Conservation (phyloP, 2,888 invertebrate genomes). For the Branchellion lobata region DNA sequence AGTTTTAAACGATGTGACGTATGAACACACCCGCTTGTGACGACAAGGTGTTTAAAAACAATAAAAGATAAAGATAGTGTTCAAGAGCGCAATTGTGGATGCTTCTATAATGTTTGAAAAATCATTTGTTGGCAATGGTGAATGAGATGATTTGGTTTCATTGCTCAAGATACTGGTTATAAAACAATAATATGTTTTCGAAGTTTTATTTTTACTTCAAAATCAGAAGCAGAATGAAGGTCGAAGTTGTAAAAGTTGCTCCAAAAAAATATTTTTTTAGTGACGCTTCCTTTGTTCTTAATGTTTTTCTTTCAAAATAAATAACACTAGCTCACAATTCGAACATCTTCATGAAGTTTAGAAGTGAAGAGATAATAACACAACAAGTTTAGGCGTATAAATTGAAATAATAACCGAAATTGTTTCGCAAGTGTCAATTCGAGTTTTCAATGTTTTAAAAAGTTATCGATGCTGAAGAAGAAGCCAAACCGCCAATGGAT, state of each 20-base stretch:
- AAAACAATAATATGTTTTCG: background rate
- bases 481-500: background rate
- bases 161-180: background rate
- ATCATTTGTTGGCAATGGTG: background rate
- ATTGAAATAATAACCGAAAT: too few relatives aligned
- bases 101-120: too few relatives aligned
- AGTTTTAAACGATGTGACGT: too few relatives aligned
- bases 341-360: background rate
- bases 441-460: background rate
- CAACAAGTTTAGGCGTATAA: too few relatives aligned
- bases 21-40: too few relatives aligned
- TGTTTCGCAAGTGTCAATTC: background rate
- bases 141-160: background rate
- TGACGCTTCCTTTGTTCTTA: background rate
- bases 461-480: slow-evolving; percentile 6
- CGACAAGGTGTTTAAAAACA: too few relatives aligned
- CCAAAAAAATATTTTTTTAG: background rate
- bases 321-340: background rate
- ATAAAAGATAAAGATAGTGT: too few relatives aligned
- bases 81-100: too few relatives aligned
- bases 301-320: background rate
- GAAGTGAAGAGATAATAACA: background rate
- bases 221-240: too few relatives aligned
- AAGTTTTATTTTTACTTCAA: background rate
- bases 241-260: background rate